phyloP scores from a whole-genome alignment of 2,113 vertebrate species.

The Gallinago paraguaiae region DNA sequence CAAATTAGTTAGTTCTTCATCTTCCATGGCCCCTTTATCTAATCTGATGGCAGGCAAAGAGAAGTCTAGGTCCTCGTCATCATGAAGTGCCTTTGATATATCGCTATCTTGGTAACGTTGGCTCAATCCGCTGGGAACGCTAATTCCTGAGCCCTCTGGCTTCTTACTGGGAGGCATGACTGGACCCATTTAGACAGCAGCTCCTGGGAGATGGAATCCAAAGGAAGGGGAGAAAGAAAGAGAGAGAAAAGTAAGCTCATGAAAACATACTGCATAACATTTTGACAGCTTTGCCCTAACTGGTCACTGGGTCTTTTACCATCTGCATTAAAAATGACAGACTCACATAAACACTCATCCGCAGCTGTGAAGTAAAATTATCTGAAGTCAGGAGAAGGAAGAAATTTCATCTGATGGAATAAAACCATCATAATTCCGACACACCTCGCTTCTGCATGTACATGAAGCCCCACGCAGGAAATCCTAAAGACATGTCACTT shows the following conservation, averaged over 20 bases:
- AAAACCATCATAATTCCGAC: neutral
- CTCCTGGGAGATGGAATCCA: conserved; percentile 76
- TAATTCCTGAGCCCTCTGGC: conserved; percentile 94
- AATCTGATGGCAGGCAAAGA: conserved; percentile 84
- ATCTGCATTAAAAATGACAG: neutral
- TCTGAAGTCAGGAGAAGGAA: neutral
- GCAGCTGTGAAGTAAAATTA: neutral
- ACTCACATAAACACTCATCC: neutral
- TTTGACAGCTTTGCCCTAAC: neutral
- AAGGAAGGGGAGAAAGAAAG: neutral
- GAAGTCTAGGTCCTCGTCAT: conserved; percentile 90
- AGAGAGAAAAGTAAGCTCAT: conserved; percentile 41
- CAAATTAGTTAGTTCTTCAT: conserved; percentile 97
- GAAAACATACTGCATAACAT: neutral
- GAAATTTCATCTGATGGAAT: neutral
- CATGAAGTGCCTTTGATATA: conserved; percentile 87
- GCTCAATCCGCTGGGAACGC: conserved; percentile 89
- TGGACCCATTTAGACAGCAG: conserved; percentile 94
- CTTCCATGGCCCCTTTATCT: conserved; percentile 85
- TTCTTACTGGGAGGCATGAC: conserved; percentile 99
- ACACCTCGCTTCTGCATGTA: neutral
- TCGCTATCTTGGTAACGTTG: conserved; percentile 85
- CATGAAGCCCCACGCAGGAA: neutral
- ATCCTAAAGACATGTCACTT: neutral
- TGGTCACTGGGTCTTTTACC: neutral